A percentile compares a stretch with the other conserved stretches of the same genome.
Conservation (phyloP, 53 echinoderm and acorn worm species). For the Holothuria leucospilota region DNA sequence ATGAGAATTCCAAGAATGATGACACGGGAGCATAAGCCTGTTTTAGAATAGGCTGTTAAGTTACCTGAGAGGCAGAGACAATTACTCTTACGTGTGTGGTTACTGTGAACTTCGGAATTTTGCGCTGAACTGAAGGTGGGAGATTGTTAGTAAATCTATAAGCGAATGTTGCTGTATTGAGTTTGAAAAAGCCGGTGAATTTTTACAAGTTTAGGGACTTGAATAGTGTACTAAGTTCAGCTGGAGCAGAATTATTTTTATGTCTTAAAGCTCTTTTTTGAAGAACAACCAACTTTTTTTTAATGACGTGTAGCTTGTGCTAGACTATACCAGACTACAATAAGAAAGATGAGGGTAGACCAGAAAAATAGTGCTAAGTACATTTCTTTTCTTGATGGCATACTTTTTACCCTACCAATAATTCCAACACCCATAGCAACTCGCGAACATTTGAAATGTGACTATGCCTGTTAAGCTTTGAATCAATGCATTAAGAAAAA, state of each 20-base stretch:
- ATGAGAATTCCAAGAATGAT: slow-evolving; percentile 11
- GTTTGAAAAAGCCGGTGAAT: not conserved
- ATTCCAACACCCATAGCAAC: too few relatives aligned
- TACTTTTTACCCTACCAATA: too few relatives aligned
- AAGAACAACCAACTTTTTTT: not conserved
- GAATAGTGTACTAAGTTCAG: not conserved
- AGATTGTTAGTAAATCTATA: too few relatives aligned
- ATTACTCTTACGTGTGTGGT: not conserved
- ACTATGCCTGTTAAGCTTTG: too few relatives aligned
- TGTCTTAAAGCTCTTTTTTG: slow-evolving; percentile 5
- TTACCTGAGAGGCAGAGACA: slow-evolving; percentile 5
- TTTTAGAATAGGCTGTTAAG: not conserved
- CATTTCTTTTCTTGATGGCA: not conserved
- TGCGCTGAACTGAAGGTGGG: not conserved
- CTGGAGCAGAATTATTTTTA: not conserved
- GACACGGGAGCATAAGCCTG: not conserved
- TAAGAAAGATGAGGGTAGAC: not conserved
- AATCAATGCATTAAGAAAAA: too few relatives aligned
- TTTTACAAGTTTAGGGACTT: slow-evolving; percentile 4
- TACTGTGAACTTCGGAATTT: not conserved
- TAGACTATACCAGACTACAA: not conserved
- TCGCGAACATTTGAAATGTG: too few relatives aligned
- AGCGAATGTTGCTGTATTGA: not conserved
- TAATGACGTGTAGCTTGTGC: not conserved
- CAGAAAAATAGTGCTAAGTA: not conserved